phyloP scores from a whole-genome alignment of 2,113 vertebrate genomes.

The Larimichthys crocea region DNA sequence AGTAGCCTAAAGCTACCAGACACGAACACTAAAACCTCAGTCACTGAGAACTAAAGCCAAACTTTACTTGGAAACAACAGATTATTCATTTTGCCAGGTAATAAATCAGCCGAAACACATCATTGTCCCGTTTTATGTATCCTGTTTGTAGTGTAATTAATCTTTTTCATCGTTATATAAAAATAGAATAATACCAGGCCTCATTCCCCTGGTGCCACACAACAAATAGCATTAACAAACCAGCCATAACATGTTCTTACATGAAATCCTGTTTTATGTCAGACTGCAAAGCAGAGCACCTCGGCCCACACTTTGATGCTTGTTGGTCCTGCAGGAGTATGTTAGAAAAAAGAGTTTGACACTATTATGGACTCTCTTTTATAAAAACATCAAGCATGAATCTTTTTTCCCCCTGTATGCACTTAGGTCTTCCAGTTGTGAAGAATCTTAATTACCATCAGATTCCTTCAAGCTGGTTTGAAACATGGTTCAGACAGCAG shows the following conservation, averaged over 20 bases:
- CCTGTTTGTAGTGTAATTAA: background rate
- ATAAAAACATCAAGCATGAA: background rate
- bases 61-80: background rate
- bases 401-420: background rate
- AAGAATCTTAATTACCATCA: background rate
- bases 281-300: background rate
- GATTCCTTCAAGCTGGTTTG: background rate
- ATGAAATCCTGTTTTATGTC: conserved; percentile 6
- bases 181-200: background rate
- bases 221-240: background rate
- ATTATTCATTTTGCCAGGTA: background rate
- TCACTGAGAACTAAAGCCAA: background rate
- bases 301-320: background rate
- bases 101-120: background rate
- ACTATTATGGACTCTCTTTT: background rate
- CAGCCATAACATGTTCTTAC: background rate
- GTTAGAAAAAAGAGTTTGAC: background rate
- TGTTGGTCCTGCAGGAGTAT: background rate
- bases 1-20: no score
- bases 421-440: background rate
- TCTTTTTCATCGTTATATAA: no score
- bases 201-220: no score
- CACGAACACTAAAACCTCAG: no score
- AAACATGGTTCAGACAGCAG: background rate
- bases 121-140: background rate